Evolutionary conservation across 2,797 vertebrate genomes (phyloP).

Genomic region (Siniperca scherzeri): DNA sequence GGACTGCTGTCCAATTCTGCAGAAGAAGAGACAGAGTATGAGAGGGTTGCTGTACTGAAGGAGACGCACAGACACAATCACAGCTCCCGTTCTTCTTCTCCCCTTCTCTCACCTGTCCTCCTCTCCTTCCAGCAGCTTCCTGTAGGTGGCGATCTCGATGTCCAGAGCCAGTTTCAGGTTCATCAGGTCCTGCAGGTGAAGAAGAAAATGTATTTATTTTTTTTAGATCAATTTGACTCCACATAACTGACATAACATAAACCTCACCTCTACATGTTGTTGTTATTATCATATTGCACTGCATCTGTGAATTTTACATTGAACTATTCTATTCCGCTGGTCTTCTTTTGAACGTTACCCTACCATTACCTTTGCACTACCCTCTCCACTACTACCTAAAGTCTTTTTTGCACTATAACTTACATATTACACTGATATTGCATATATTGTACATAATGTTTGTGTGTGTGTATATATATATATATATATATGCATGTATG

Average conservation of each 20-base stretch:
- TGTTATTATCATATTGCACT: too few species aligned
- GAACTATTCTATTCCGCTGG: background rate
- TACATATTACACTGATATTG: background rate
- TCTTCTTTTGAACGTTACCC: background rate
- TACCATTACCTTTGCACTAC: background rate
- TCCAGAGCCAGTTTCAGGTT: conserved; percentile 87
- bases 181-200: conserved; percentile 85
- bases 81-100: too few species aligned
- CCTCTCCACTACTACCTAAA: background rate
- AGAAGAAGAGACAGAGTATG: conserved; percentile 16
- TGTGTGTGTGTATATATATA: background rate
- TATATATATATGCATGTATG: too few species aligned
- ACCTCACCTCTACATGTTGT: too few species aligned
- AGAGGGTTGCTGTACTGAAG: background rate
- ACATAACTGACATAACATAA: background rate
- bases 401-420: background rate
- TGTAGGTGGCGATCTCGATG: conserved; percentile 88
- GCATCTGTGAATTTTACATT: background rate
- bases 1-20: conserved; percentile 84
- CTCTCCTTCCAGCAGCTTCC: conserved; percentile 90
- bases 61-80: background rate
- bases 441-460: background rate
- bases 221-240: background rate
- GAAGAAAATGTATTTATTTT: background rate
- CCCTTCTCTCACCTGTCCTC: conserved; percentile 85